phyloP scores from a whole-genome alignment of 1,140 invertebrate species.

The Gryon sp. region DNA sequence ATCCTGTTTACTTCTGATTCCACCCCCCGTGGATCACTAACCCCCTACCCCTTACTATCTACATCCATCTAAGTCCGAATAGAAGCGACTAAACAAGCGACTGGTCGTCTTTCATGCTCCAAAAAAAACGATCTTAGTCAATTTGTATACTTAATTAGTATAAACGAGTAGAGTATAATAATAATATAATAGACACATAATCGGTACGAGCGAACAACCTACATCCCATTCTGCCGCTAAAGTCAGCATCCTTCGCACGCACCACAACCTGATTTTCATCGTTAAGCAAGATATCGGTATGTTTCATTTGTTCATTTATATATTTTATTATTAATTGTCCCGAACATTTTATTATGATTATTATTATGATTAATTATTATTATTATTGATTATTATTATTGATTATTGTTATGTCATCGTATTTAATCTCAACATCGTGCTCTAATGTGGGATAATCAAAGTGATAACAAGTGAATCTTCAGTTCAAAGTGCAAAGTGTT shows the following conservation, averaged over 20 bases:
- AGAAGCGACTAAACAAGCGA: constrained; percentile 3
- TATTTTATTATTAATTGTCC: constrained; percentile 73
- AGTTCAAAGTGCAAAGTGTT: too few species aligned
- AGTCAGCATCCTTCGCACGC: constrained; percentile 71
- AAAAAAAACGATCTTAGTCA: constrained; percentile 35
- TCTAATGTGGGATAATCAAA: too few species aligned
- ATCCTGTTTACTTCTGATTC: constrained; percentile 20
- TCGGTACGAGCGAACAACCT: constrained; percentile 64
- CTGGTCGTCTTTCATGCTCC: constrained; percentile 28
- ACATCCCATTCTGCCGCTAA: constrained; percentile 75
- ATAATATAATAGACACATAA: constrained; percentile 8
- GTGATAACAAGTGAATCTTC: too few species aligned
- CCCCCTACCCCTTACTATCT: constrained; percentile 1
- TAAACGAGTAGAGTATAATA: constrained; percentile 16
- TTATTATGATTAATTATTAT: constrained; percentile 62
- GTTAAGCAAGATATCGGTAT: constrained; percentile 77
- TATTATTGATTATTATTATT: constrained; percentile 15
- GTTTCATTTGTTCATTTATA: constrained; percentile 78
- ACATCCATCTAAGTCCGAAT: too few species aligned
- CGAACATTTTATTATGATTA: constrained; percentile 67
- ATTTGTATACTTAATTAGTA: constrained; percentile 38
- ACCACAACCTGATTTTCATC: constrained; percentile 76
- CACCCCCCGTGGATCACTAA: background rate
- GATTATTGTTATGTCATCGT: too few species aligned
- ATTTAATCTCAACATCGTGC: too few species aligned